Conservation (phyloP, 2,113 vertebrate genomes). For the Calidris pugnax region DNA sequence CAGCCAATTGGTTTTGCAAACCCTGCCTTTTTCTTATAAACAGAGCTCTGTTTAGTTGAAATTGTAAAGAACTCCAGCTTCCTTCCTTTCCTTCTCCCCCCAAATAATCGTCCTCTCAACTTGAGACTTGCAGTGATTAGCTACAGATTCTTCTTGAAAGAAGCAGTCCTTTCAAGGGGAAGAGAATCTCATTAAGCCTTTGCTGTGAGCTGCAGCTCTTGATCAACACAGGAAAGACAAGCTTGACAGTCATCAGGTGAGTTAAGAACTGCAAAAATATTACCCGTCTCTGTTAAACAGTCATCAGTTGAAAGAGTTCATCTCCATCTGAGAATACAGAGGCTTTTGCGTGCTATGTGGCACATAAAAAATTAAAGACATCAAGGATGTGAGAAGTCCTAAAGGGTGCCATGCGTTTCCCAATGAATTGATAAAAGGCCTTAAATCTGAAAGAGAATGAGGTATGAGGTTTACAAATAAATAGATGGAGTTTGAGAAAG, state of each 20-base stretch:
- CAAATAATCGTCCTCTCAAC: slow-evolving; percentile 15
- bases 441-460: slow-evolving; percentile 72
- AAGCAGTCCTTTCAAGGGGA: slow-evolving; percentile 7
- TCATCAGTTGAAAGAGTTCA: slow-evolving; percentile 21
- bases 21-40: not conserved
- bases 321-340: not conserved
- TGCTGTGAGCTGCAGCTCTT: slow-evolving; percentile 56
- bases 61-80: not conserved
- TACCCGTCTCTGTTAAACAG: slow-evolving; percentile 34
- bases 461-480: slow-evolving; percentile 71
- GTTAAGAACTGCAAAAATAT: slow-evolving; percentile 38
- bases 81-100: not conserved
- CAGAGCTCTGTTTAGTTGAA: not conserved
- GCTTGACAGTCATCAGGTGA: slow-evolving; percentile 33
- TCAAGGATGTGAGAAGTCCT: slow-evolving; percentile 57
- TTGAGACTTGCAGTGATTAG: slow-evolving; percentile 28
- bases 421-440: slow-evolving; percentile 72
- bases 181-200: slow-evolving; percentile 60
- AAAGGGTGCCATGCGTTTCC: slow-evolving; percentile 61
- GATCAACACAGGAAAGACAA: slow-evolving; percentile 12
- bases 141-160: slow-evolving; percentile 40
- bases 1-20: not conserved
- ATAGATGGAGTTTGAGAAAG: slow-evolving; percentile 43
- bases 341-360: not conserved
- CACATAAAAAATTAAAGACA: slow-evolving; percentile 67